These are phyloP conservation scores for Hippoglossus stenolepis DNA, from an alignment of 2,113 vertebrate species.

Conservation along the genomic window DNA sequence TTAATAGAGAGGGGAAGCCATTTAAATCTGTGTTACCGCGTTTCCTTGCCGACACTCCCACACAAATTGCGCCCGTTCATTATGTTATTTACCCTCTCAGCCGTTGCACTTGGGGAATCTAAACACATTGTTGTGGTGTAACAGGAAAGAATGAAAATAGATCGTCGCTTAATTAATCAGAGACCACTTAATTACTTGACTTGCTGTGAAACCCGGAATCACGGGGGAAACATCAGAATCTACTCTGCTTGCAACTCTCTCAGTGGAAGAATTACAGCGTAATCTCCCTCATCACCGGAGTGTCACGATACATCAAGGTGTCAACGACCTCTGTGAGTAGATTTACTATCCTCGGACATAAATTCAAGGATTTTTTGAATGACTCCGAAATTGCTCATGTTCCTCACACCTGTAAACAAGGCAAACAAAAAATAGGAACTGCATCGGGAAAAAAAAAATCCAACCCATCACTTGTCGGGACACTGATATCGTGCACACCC, in stretches of 20 bases:
- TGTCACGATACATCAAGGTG: slow-evolving; percentile 28
- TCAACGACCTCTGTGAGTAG: neutral
- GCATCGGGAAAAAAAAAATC: neutral
- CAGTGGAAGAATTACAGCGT: slow-evolving; percentile 42
- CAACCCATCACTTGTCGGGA: slow-evolving; percentile 28
- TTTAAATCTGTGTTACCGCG: slow-evolving; percentile 62
- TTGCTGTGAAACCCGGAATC: slow-evolving; percentile 58
- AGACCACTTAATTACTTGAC: slow-evolving; percentile 78
- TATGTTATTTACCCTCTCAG: slow-evolving; percentile 74
- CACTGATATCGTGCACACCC: slow-evolving; percentile 39
- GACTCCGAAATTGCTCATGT: neutral
- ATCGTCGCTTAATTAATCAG: slow-evolving; percentile 79
- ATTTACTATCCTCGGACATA: neutral
- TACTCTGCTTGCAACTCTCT: slow-evolving; percentile 22
- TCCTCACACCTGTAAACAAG: slow-evolving; percentile 26
- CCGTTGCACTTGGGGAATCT: slow-evolving; percentile 71
- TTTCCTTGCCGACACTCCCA: slow-evolving; percentile 58
- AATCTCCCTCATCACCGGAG: slow-evolving; percentile 44
- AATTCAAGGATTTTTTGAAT: slow-evolving; percentile 14
- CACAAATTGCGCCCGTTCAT: slow-evolving; percentile 73
- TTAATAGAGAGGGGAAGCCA: slow-evolving; percentile 66
- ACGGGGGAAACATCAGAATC: slow-evolving; percentile 56
- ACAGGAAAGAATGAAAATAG: slow-evolving; percentile 72
- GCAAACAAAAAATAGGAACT: neutral
- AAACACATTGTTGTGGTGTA: slow-evolving; percentile 73